phyloP scores from a whole-genome alignment of 2,888 invertebrate genomes.

The Hofmannophila pseudospretella region DNA sequence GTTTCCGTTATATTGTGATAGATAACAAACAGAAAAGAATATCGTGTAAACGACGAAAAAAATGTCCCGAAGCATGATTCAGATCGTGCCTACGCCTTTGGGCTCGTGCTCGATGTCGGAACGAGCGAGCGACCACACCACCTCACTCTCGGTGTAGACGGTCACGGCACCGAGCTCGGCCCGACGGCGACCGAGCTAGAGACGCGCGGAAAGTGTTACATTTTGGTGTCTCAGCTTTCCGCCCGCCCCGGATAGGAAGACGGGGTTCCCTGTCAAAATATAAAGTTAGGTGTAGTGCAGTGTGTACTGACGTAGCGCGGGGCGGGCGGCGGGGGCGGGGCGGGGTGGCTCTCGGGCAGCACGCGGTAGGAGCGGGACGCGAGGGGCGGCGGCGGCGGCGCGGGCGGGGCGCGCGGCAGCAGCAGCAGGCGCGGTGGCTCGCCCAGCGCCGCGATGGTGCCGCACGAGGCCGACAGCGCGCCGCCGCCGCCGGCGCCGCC shows the following conservation, averaged over 20 bases:
- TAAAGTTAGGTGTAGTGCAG: no score
- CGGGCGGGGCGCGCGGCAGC: slow-evolving; percentile 24
- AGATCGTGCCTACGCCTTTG: no score
- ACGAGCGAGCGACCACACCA: slow-evolving; percentile 14
- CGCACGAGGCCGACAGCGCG: slow-evolving; percentile 78
- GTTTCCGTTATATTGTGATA: no score
- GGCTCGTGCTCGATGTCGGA: slow-evolving; percentile 11
- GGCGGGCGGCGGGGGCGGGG: slow-evolving; percentile 11
- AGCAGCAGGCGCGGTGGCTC: slow-evolving; percentile 25
- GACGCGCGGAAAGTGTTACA: no score
- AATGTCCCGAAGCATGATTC: no score
- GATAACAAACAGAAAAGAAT: no score
- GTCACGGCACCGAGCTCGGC: no score
- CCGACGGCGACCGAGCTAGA: no score
- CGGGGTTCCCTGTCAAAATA: no score
- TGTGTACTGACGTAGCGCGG: slow-evolving; percentile 3
- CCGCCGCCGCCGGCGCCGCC: slow-evolving; percentile 13
- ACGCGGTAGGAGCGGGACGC: slow-evolving; percentile 30
- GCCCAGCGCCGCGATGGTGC: slow-evolving; percentile 54
- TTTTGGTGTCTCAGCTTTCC: no score
- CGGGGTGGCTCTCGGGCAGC: slow-evolving; percentile 39
- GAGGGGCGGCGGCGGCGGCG: slow-evolving; percentile 13
- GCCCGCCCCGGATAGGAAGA: background rate
- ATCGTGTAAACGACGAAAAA: no score
- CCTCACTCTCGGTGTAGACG: background rate